These are phyloP conservation scores for Lochmaea crataegi DNA, from an alignment of 2,888 invertebrate genomes.

Conservation along the genomic window DNA sequence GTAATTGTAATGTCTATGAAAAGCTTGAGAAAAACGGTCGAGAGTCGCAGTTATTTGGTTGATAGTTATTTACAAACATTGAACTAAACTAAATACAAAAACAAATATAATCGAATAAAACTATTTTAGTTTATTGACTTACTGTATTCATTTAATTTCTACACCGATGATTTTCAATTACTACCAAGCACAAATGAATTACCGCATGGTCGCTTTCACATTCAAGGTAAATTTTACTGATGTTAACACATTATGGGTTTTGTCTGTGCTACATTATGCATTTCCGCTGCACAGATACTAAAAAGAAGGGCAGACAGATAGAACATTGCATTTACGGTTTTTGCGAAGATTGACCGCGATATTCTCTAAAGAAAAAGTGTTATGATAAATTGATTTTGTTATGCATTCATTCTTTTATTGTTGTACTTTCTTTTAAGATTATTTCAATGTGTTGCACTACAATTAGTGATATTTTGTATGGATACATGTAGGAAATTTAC, in stretches of 20 bases:
- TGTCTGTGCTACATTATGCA: constrained; percentile 2
- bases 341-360: not conserved
- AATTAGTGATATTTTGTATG: no score
- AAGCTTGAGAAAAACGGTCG: no score
- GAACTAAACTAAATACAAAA: not conserved
- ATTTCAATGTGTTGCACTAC: not conserved
- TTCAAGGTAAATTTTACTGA: not conserved
- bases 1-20: no score
- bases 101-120: not conserved
- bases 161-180: not conserved
- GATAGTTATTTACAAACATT: no score
- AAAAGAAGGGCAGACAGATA: constrained; percentile 2
- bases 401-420: not conserved
- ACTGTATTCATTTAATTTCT: constrained; percentile 1
- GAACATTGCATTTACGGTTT: not conserved
- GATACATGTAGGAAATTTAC: no score
- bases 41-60: no score
- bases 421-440: not conserved
- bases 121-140: not conserved
- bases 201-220: not conserved
- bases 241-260: not conserved
- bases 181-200: not conserved
- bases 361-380: not conserved
- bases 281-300: not conserved
- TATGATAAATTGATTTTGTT: not conserved